Evolutionary conservation across 2,113 vertebrate species (phyloP).

Genomic region (Menura novaehollandiae): DNA sequence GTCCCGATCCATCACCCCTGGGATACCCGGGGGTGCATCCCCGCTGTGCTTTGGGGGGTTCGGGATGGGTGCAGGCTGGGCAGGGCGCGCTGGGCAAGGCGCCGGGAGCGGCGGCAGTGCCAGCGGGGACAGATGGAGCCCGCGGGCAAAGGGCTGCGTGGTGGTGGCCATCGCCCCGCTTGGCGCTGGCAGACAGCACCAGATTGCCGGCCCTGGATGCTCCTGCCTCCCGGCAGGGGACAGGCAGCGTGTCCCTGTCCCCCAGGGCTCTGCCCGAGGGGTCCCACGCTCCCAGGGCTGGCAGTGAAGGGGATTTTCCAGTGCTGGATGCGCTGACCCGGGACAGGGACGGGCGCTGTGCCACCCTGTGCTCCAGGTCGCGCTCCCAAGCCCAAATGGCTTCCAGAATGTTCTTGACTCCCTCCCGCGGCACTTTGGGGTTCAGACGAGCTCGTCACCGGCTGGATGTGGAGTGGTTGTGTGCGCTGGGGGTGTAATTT

Average conservation of each 20-base stretch:
- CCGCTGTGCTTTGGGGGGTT: background rate
- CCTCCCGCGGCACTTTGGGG: rapidly evolving
- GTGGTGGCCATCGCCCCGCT: background rate
- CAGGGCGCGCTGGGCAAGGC: background rate
- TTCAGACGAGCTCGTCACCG: background rate
- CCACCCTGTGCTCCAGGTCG: rapidly evolving
- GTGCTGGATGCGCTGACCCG: rapidly evolving
- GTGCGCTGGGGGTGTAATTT: background rate
- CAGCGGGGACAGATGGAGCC: conserved; percentile 22
- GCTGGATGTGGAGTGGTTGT: background rate
- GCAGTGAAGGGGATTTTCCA: too few relatives aligned
- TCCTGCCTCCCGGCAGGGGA: background rate
- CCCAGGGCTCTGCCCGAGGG: background rate
- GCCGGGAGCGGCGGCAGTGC: background rate
- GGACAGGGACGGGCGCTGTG: background rate
- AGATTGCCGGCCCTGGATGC: background rate
- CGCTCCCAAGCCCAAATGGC: rapidly evolving
- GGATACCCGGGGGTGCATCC: too few relatives aligned
- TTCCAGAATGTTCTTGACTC: background rate
- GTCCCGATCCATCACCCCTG: rapidly evolving
- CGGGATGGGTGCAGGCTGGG: background rate
- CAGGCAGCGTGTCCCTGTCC: background rate
- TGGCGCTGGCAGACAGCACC: background rate
- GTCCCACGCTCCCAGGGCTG: rapidly evolving
- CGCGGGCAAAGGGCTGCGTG: background rate